Base-by-base conservation (phyloP, 2,113 vertebrate species). In the Chionodraco myersi region DNA sequence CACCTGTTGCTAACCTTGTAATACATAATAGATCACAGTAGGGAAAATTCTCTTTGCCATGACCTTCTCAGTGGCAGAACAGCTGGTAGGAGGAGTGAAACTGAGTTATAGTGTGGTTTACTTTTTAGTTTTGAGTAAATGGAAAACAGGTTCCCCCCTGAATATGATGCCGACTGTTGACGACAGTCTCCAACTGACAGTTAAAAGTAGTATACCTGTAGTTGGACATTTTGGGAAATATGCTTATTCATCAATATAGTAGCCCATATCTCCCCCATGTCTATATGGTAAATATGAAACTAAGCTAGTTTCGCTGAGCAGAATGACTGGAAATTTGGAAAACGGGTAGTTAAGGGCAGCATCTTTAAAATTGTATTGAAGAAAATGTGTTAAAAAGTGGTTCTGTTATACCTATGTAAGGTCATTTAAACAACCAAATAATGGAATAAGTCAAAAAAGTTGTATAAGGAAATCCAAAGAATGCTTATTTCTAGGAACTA, bases 11-110 rank as follows among this genome's bases (percentile, higher is more conserved):
- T 45, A 45, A 44, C 52, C 34, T 21, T 56, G 67, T 56, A 41
- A 44, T 23, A 34, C 47, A 51, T 34, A 56, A 23, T 56, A 23
- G 52, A 56, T 57, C n/a, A 16, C 4, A 14, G 53, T 23, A 16
- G 13, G n/a, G 52, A 14, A n/a, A 53, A 53, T 53, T 67, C 30
- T n/a, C 65, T 68, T 53, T 21, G 65, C 30, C 18, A 36, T 10
- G 49, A 68, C 65, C 49, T 68, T 52, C 47, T 66, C 64, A n/a
- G 64, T 34, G 16, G 64, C 26, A 66, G 49, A 53, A 41, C 65
- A 68, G 65, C 65, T 53, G 65, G 49, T 53, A 12, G 30, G 34
- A 18, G 49, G 51, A 53, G 49, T 68, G 2, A 53, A 41, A 53
- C 30, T 53, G 65, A 53, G 30, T 53, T 21, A 41, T 10, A 9